A percentile compares a stretch with the other conserved stretches of the same genome.
These are phyloP conservation scores for Gambusia affinis DNA, from an alignment of 2,113 vertebrate genomes.

Conservation along the genomic window DNA sequence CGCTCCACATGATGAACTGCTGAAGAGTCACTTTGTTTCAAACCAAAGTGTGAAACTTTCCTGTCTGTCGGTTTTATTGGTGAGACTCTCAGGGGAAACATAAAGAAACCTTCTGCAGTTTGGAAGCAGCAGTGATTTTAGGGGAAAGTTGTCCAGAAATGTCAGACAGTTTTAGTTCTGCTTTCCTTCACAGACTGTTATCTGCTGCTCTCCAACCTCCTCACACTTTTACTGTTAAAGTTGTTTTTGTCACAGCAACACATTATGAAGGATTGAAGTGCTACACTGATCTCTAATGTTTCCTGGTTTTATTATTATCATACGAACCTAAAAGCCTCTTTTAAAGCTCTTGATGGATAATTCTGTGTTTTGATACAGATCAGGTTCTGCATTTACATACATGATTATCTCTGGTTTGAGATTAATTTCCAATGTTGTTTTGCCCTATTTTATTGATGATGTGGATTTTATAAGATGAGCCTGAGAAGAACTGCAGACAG, in stretches of 20 bases:
- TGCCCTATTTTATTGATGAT: not conserved
- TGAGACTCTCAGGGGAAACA: not conserved
- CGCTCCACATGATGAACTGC: too few relatives aligned
- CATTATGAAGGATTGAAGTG: not conserved
- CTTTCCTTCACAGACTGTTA: not conserved
- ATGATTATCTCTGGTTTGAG: not conserved
- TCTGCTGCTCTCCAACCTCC: not conserved
- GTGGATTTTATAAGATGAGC: not conserved
- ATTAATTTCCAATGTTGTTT: not conserved
- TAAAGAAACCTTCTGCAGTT: not conserved
- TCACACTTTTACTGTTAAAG: not conserved
- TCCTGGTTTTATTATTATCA: not conserved
- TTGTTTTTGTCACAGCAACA: not conserved
- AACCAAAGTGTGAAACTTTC: too few relatives aligned
- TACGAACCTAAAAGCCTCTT: conserved; percentile 3
- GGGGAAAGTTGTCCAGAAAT: not conserved
- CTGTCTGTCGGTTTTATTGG: not conserved
- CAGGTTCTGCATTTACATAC: not conserved
- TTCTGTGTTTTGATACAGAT: not conserved
- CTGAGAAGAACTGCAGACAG: not conserved
- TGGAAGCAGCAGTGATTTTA: not conserved
- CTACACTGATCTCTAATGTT: not conserved
- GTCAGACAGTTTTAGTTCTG: not conserved
- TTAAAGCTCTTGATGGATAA: not conserved
- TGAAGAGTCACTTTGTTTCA: too few relatives aligned